These are phyloP conservation scores for Brachyopa scutellaris DNA, from an alignment of 2,888 invertebrate genomes.

Conservation along the genomic window DNA sequence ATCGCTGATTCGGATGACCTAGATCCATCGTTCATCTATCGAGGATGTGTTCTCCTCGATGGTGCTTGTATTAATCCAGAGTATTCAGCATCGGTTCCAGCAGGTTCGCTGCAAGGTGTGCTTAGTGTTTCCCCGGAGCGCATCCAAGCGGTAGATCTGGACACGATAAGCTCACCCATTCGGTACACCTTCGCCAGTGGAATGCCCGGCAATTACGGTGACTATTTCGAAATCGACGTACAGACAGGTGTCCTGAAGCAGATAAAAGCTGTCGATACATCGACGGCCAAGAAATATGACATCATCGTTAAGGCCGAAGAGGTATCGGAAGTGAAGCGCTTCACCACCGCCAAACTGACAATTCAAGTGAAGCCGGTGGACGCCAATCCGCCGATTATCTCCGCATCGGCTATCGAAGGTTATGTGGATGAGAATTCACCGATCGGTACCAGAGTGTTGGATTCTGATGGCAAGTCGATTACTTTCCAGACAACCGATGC, in stretches of 20 bases:
- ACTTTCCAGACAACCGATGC: conserved; percentile 90
- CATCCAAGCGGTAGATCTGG: conserved; percentile 95
- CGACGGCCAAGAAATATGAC: conserved; percentile 89
- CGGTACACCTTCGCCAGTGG: conserved; percentile 92
- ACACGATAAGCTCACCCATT: conserved; percentile 92
- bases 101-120: conserved; percentile 90
- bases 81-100: conserved; percentile 90
- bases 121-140: conserved; percentile 92
- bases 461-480: conserved; percentile 86
- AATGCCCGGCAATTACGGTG: conserved; percentile 88
- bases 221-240: conserved; percentile 92
- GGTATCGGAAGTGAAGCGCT: conserved; percentile 89
- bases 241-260: conserved; percentile 92
- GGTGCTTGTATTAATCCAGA: conserved; percentile 94
- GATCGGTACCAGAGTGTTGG: conserved; percentile 90
- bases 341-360: conserved; percentile 91
- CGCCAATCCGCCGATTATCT: conserved; percentile 91
- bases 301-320: conserved; percentile 94
- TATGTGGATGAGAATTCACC: conserved; percentile 93
- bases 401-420: conserved; percentile 88
- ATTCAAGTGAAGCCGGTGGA: conserved; percentile 93
- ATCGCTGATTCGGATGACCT: conserved; percentile 95
- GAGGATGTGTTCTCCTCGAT: conserved; percentile 91
- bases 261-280: conserved; percentile 90
- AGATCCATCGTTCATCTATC: conserved; percentile 94